A percentile compares a stretch with the other conserved stretches of the same genome.
Conservation (phyloP, 2,888 invertebrate genomes). For the Tuta absoluta region DNA sequence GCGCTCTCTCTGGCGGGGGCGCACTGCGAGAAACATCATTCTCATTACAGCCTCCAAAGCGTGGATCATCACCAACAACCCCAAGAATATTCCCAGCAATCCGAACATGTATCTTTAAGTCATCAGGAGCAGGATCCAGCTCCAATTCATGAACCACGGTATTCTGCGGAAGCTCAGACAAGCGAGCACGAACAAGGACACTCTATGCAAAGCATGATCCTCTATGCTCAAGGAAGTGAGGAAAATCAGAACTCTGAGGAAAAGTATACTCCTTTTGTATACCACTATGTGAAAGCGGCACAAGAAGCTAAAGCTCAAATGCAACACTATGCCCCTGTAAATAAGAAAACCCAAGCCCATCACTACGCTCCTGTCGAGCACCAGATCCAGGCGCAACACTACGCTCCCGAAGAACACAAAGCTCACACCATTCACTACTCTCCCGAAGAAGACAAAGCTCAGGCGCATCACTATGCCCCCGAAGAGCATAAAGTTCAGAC, state of each 20-base stretch:
- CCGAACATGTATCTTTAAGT: conserved; percentile 46
- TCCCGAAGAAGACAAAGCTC: conserved; percentile 45
- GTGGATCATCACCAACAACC: conserved; percentile 52
- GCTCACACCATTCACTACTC: conserved; percentile 32
- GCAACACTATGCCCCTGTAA: conserved; percentile 39
- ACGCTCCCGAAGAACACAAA: conserved; percentile 38
- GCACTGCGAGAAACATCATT: conserved; percentile 59
- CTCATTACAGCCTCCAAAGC: conserved; percentile 44
- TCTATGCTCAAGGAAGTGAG: conserved; percentile 49
- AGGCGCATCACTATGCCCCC: conserved; percentile 33
- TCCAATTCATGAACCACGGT: conserved; percentile 51
- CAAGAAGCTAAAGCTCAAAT: conserved; percentile 36
- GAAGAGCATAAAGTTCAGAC: conserved; percentile 39
- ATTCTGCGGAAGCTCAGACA: conserved; percentile 26
- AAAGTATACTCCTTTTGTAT: conserved; percentile 52
- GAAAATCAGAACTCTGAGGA: conserved; percentile 54
- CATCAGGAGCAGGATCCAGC: conserved; percentile 51
- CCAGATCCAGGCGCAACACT: conserved; percentile 34
- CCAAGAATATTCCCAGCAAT: conserved; percentile 53
- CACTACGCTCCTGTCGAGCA: conserved; percentile 30
- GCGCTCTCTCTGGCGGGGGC: conserved; percentile 49
- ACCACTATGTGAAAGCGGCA: conserved; percentile 47
- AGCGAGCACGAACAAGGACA: conserved; percentile 17
- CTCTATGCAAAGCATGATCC: conserved; percentile 56
- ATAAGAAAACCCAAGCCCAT: conserved; percentile 40